Conservation (phyloP, 2,888 invertebrate species). For the Xestoiulus laeticollis region DNA sequence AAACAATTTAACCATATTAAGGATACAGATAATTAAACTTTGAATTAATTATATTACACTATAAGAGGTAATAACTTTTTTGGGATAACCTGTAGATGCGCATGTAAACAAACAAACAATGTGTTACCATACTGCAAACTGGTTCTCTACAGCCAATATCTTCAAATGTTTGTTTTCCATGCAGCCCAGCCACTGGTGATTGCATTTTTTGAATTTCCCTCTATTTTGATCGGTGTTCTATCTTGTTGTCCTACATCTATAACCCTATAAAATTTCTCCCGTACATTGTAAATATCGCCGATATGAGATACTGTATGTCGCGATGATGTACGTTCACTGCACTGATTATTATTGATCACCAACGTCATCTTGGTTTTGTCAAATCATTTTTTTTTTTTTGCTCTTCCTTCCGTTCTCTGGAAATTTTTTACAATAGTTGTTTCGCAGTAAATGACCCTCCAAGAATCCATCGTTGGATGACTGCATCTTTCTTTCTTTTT, state of each 20-base stretch:
- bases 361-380: conserved; percentile 14
- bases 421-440: not conserved
- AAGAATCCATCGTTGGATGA: conserved; percentile 23
- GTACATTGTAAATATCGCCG: not conserved
- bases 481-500: conserved; percentile 29
- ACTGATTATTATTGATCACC: conserved; percentile 1
- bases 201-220: not conserved
- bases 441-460: conserved; percentile 29
- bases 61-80: too few relatives aligned
- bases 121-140: too few relatives aligned
- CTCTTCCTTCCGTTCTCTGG: not conserved
- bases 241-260: not conserved
- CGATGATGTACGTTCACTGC: not conserved
- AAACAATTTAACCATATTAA: too few relatives aligned
- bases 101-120: too few relatives aligned
- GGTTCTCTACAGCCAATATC: too few relatives aligned
- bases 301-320: conserved; percentile 4
- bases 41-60: too few relatives aligned
- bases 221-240: not conserved
- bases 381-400: not conserved
- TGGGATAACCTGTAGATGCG: too few relatives aligned
- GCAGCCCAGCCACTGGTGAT: too few relatives aligned
- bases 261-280: not conserved
- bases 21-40: too few relatives aligned
- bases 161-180: not conserved